Evolutionary conservation across 2,797 vertebrate species (phyloP), one percentile per base, ranked within the genome.

Genomic region (Pseudopleuronectes americanus): DNA sequence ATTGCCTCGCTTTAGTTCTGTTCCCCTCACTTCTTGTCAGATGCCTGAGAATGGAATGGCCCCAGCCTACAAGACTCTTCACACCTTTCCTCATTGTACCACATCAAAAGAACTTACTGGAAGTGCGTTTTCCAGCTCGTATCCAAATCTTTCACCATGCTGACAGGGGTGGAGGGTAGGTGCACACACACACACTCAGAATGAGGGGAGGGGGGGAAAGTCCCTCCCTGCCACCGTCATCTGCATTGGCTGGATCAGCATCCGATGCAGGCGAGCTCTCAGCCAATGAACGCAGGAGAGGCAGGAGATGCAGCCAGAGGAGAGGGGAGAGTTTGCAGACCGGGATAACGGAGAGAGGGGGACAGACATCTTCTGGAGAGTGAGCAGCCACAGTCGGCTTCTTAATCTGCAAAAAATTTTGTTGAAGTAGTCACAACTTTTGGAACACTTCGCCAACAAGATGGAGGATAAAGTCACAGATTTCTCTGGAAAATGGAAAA

Each of bases 401-500:
- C n/a, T 49, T 8, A 16, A 64, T 65, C 61, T 70, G 3, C 31
- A 31, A 22, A n/a, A n/a, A 47, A 19, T 21, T 45, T 4, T 14
- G 2, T 19, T 13, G 21, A 48, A 48, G 26, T 10, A 22, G 6
- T 3, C 12, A 36, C 19, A 24, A 47, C 33, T 22, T 26, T 24
- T 47, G 49, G 63, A 47, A 9, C 10, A 17, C 9, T 10, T 19
- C 43, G 49, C 48, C 21, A 48, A 45, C 24, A 60, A 81, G 56
- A 90, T 90, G 90, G 90, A 93, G 64, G 67, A 65, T 12, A 90
- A 85, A 82, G 90, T 94, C 77, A 77, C 95, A 26, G 94, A 97
- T 86, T 98, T 98, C 86, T 95, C 96, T 13, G 97, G 97, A 47
- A 95, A 93, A 78, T 98, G 96, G 97, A 97, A 92, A 82, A 98